phyloP scores from a whole-genome alignment of 2,888 invertebrate genomes.

The Theretra japonica region DNA sequence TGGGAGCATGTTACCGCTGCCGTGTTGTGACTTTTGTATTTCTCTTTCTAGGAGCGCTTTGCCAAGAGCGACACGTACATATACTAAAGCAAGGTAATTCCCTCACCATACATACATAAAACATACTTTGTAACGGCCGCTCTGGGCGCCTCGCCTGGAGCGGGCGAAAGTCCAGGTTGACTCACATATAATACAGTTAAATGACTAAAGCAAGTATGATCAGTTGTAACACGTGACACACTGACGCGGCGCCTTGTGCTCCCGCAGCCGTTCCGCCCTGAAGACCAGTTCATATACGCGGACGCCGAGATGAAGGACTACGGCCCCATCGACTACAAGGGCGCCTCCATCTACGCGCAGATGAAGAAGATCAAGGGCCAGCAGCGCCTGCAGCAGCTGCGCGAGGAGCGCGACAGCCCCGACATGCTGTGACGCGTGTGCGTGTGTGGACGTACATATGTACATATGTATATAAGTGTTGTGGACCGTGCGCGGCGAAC shows the following conservation, averaged over 20 bases:
- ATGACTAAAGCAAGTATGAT: background rate
- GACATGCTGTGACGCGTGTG: conserved; percentile 66
- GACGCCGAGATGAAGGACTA: conserved; percentile 95
- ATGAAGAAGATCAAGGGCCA: conserved; percentile 87
- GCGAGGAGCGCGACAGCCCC: conserved; percentile 71
- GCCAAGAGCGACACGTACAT: conserved; percentile 95
- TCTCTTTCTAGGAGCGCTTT: conserved; percentile 88
- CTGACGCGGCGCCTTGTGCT: conserved; percentile 26
- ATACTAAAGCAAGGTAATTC: conserved; percentile 87
- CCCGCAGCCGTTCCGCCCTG: conserved; percentile 91
- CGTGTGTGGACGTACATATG: conserved; percentile 29
- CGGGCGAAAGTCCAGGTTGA: background rate
- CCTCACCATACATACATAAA: conserved; percentile 57
- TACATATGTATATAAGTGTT: conserved; percentile 21
- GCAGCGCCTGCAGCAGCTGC: conserved; percentile 76
- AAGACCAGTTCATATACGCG: conserved; percentile 93
- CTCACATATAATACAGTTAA: background rate
- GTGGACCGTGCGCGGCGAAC: conserved; percentile 24
- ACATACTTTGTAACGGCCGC: no score
- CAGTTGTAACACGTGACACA: background rate
- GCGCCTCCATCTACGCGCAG: conserved; percentile 92
- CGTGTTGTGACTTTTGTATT: conserved; percentile 84
- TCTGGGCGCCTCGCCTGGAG: background rate
- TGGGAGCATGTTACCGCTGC: conserved; percentile 60
- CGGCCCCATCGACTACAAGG: conserved; percentile 96